phyloP scores from a whole-genome alignment of 2,888 invertebrate genomes.

The Macrosoma leucophasiata region DNA sequence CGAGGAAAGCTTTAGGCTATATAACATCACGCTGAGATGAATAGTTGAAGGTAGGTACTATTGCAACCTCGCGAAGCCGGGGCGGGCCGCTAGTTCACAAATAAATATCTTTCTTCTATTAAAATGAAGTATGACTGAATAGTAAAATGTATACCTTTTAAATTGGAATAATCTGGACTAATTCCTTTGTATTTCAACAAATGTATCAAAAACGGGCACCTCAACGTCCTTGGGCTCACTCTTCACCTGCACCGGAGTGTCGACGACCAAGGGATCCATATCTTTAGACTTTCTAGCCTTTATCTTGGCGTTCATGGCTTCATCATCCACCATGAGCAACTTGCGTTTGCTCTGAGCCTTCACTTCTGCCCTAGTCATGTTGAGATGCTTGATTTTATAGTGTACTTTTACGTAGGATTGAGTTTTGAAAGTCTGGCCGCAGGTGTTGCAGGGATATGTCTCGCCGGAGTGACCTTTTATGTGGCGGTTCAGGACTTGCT shows the following conservation, averaged over 20 bases:
- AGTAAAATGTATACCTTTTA: no score
- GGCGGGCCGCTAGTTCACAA: no score
- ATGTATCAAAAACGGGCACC: slow-evolving; percentile 29
- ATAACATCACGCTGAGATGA: no score
- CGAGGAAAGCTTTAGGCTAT: no score
- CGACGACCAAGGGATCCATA: slow-evolving; percentile 34
- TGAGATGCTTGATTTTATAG: slow-evolving; percentile 38
- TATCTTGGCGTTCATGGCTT: no score
- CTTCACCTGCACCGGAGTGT: slow-evolving; percentile 35
- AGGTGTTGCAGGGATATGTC: slow-evolving; percentile 41
- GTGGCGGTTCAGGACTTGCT: slow-evolving; percentile 42
- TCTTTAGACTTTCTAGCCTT: slow-evolving; percentile 6
- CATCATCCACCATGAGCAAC: slow-evolving; percentile 23
- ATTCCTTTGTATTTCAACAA: slow-evolving; percentile 26
- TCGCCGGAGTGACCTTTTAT: slow-evolving; percentile 36
- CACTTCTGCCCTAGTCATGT: slow-evolving; percentile 42
- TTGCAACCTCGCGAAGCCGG: no score
- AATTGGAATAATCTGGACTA: no score
- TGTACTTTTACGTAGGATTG: slow-evolving; percentile 44
- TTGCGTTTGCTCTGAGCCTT: slow-evolving; percentile 30
- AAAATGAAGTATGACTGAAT: no score
- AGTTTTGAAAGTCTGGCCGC: slow-evolving; percentile 41
- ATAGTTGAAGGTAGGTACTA: no score
- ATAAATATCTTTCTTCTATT: no score
- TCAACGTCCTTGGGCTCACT: slow-evolving; percentile 21